Evolutionary conservation across 1,140 invertebrate species (phyloP), one percentile per base, ranked within the genome.

Genomic region (Drosophila pachea): DNA sequence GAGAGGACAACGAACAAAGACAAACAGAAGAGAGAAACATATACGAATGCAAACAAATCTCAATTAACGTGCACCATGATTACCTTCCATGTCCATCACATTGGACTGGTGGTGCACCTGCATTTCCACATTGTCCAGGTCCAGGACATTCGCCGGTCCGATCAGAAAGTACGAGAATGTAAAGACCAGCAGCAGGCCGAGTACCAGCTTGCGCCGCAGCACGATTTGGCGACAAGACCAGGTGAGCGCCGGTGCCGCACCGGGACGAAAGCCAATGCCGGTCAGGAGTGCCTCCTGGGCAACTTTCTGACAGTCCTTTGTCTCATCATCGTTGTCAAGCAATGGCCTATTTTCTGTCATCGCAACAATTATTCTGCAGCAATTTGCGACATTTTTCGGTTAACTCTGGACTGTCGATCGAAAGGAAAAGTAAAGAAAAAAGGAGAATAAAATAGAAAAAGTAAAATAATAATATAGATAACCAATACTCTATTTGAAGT

Each of bases 21-120:
- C 12, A 50, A 8, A 38, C 1, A 22, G n/a, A 42, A 35, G 36
- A 14, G 5, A 9, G 7, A 16, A 4, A 16, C 7, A 49, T 33
- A 33, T n/a, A 50, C 48, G 8, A 33, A 9, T 59, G 7, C 0
- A 33, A 12, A 4, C 8, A 33, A 45, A 35, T 14, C 9, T 22
- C 16, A 9, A 4, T 22, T 14, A 11, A n/a, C 2, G n/a, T 38
- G 8, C 4, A 35, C 4, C 2, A 4, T 64, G 71, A 74, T 59
- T 65, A 89, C 88, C 88, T 75, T 87, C 88, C 79, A 83, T 86
- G 40, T 82, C 84, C 36, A 74, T 53, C 5, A 83, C 82, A 45
- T 72, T 77, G 12, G 88, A 89, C 22, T 78, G 68, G 70, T 88
- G 82, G 29, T 73, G 70, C 4, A 88, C 86, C 3, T 68, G 52